Evolutionary conservation across 2,113 vertebrate genomes (phyloP).

Genomic region (Solea senegalensis): DNA sequence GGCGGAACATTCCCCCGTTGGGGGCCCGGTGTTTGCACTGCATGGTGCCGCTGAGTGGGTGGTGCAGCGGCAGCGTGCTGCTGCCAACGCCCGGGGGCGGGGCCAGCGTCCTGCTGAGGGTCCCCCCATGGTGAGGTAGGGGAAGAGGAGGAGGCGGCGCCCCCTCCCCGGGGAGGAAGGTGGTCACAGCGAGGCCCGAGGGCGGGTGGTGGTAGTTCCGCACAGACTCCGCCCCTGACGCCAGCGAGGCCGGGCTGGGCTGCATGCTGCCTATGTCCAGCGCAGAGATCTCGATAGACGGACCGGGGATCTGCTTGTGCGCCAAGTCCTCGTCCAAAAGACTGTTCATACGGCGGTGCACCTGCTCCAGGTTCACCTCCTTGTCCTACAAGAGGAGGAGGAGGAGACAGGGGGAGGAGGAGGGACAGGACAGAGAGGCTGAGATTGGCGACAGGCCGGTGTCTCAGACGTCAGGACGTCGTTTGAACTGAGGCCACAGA

Average conservation of each 20-base stretch:
- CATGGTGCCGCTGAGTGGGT: constrained; percentile 87
- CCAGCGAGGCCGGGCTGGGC: constrained; percentile 81
- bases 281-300: constrained; percentile 96
- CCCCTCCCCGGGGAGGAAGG: constrained; percentile 93
- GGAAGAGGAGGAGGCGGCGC: constrained; percentile 58
- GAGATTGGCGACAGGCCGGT: constrained; percentile 75
- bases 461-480: constrained; percentile 56
- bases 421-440: constrained; percentile 74
- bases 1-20: constrained; percentile 97
- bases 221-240: constrained; percentile 83
- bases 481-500: constrained; percentile 45
- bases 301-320: constrained; percentile 96
- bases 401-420: constrained; percentile 7
- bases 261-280: constrained; percentile 94
- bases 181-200: constrained; percentile 93
- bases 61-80: constrained; percentile 86
- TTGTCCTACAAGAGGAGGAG: constrained; percentile 87
- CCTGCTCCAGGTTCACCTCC: constrained; percentile 98
- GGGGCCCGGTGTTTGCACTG: constrained; percentile 99
- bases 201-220: constrained; percentile 89
- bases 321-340: constrained; percentile 97
- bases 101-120: constrained; percentile 92
- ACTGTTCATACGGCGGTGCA: constrained; percentile 96
- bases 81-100: constrained; percentile 87
- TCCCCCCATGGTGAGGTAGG: constrained; percentile 85